Conservation (phyloP, 2,113 vertebrate species). For the Eudorcas thomsonii region DNA sequence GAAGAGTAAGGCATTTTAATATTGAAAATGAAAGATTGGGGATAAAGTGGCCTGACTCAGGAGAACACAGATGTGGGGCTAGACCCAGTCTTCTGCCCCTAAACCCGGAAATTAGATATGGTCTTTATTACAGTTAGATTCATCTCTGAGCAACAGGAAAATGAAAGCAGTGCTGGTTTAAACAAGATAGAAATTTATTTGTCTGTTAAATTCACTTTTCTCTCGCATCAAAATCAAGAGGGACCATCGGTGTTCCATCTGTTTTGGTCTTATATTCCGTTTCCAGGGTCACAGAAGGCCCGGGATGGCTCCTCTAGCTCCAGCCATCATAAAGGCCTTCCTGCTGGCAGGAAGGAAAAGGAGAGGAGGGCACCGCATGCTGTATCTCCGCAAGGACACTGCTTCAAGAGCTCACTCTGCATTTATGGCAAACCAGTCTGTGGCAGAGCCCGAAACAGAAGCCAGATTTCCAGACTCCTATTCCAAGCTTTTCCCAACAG, state of each 20-base stretch:
- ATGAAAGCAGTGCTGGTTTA: not conserved
- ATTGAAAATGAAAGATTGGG: not conserved
- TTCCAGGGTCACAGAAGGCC: not conserved
- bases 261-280: not conserved
- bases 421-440: not conserved
- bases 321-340: not conserved
- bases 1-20: not conserved
- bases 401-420: not conserved
- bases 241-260: not conserved
- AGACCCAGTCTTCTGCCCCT: not conserved
- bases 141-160: not conserved
- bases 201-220: not conserved
- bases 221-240: not conserved
- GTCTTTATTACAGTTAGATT: not conserved
- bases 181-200: not conserved
- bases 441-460: not conserved
- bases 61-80: not conserved
- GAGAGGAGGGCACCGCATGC: fast-evolving
- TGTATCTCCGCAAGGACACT: not conserved
- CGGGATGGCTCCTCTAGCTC: not conserved
- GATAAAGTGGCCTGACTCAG: not conserved
- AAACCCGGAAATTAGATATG: not conserved
- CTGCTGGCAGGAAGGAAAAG: not conserved
- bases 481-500: not conserved
- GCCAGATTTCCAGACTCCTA: not conserved